A percentile compares a stretch with the other conserved stretches of the same genome.
phyloP scores from a whole-genome alignment of 2,797 vertebrate genomes.

The Xyrichtys novacula region DNA sequence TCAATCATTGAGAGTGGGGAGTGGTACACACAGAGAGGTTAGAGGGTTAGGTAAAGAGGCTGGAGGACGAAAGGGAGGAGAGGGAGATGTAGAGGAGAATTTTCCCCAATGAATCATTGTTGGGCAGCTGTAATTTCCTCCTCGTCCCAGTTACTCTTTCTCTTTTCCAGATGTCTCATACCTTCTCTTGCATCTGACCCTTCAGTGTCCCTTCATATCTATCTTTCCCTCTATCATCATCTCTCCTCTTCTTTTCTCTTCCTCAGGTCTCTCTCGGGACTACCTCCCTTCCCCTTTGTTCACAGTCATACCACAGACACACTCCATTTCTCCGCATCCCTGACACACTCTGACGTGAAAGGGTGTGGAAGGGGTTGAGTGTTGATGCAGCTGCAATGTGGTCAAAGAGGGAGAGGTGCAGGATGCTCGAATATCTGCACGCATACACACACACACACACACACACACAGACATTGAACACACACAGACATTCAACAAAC shows the following conservation, averaged over 20 bases:
- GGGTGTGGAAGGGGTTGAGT: constrained; percentile 62
- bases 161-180: constrained; percentile 87
- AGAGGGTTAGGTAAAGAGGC: constrained; percentile 62
- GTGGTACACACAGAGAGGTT: constrained; percentile 43
- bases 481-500: neutral
- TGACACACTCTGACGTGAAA: constrained; percentile 62
- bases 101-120: constrained; percentile 86
- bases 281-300: constrained; percentile 58
- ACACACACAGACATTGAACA: constrained; percentile 11
- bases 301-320: constrained; percentile 59
- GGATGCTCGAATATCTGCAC: constrained; percentile 54
- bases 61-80: constrained; percentile 64
- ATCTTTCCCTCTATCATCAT: constrained; percentile 24
- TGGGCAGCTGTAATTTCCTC: constrained; percentile 85
- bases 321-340: constrained; percentile 63
- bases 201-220: constrained; percentile 67
- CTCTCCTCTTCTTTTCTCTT: constrained; percentile 34
- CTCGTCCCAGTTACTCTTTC: constrained; percentile 72
- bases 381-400: constrained; percentile 77
- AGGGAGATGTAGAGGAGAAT: constrained; percentile 77
- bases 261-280: constrained; percentile 62
- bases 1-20: constrained; percentile 56
- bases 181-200: constrained; percentile 78
- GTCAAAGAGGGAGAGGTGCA: constrained; percentile 69
- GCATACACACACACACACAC: constrained; percentile 15